Conservation (phyloP, 2,113 vertebrate genomes). For the Epinephelus moara region DNA sequence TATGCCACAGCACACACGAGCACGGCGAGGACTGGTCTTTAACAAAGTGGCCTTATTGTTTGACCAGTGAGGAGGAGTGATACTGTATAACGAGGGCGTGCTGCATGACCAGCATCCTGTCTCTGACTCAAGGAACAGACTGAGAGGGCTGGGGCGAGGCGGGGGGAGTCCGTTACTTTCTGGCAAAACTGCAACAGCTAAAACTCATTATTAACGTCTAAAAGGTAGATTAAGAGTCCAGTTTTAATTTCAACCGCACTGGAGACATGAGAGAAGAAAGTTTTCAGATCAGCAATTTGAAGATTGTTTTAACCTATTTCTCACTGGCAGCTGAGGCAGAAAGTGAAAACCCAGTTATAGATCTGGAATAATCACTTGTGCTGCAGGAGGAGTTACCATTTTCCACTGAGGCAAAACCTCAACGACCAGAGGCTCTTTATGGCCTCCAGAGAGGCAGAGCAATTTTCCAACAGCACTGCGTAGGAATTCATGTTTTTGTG, state of each 20-base stretch:
- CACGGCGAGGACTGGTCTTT: neutral
- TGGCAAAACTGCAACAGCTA: neutral
- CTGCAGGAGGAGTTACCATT: conserved; percentile 44
- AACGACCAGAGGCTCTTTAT: conserved; percentile 48
- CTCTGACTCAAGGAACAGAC: conserved; percentile 37
- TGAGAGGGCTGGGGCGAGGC: neutral
- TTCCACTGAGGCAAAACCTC: conserved; percentile 63
- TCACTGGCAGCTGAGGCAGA: neutral
- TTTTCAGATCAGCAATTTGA: conserved; percentile 19
- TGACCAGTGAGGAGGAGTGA: conserved; percentile 28
- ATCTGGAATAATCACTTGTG: conserved; percentile 57
- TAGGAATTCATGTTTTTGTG: conserved; percentile 22
- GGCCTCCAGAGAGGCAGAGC: conserved; percentile 24
- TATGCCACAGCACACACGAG: conserved; percentile 1
- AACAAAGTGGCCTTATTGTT: conserved; percentile 58
- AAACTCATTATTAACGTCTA: conserved; percentile 26
- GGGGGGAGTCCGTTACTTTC: conserved; percentile 10
- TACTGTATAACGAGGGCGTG: conserved; percentile 46
- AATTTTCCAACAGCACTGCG: conserved; percentile 49
- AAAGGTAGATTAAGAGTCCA: conserved; percentile 7
- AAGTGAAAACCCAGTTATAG: conserved; percentile 43
- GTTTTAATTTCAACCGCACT: conserved; percentile 30
- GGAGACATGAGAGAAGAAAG: conserved; percentile 12
- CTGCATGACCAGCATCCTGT: conserved; percentile 62
- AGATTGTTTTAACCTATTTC: neutral